Base-by-base conservation (phyloP, 2,888 invertebrate species). In the Hecatera dysodea region DNA sequence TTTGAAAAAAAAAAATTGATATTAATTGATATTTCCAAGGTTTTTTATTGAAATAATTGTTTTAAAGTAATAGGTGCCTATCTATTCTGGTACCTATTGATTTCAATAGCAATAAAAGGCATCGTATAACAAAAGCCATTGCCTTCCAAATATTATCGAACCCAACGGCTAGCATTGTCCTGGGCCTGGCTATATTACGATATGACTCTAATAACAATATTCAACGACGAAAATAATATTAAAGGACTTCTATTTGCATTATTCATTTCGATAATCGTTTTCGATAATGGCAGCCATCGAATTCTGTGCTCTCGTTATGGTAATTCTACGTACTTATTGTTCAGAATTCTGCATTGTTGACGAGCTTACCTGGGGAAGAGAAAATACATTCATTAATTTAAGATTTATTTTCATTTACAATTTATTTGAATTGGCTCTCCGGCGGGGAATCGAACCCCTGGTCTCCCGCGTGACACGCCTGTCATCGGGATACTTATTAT, bases 281-380 rank as follows among this genome's bases (percentile, higher is more conserved):
- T 67, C 70, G 67, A 79, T 73, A 46, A 72, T 70, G 24, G 48
- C 48, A 39, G 22, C 59, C 53, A 56, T 70, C 33, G 57, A 67
- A 63, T 65, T 67, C 60, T 56, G 56, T 60, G 52, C 61, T 59
- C 59, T 74, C 52, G 57, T 62, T 78, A 73, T 72, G 57, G 57
- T 72, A 78, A 76, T 78, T 67, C 29, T 79, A 85, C 82, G 60
- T 85, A 84, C 83, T 64, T 59, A 70, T 59, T 67, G 67, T 82
- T 80, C 59, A 22, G 70, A 44, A 24, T 53, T 50, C 55, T 61
- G 62, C 44, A 73, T 69, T 61, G 60, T 53, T 65, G 52, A 39
- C n/a, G 48, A 67, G 72, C 87, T 86, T 86, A 86, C 85, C 86
- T 87, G 86, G 24, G 75, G 72, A 66, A 67, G 55, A 79, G 59